Base-by-base conservation (phyloP, 2,797 vertebrate genomes). In the Rhynchonycteris naso region DNA sequence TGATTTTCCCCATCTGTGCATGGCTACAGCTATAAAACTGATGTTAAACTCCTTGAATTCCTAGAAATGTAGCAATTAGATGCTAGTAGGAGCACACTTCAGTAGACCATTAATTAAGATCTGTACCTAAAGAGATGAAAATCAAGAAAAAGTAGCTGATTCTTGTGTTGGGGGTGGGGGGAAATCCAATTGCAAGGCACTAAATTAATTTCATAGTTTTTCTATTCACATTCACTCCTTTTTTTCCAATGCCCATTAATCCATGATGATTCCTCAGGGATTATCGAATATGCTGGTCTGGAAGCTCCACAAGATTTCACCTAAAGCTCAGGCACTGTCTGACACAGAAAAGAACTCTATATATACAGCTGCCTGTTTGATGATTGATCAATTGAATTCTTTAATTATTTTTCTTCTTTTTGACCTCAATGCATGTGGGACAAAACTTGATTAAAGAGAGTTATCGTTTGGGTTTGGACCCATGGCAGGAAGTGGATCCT, bases 161-260 rank as follows among this genome's bases (percentile, higher is more conserved):
- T 50, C 28, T 24, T 74, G 4, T 50, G 47, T 1, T 35, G 14
- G 5, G 1, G 16, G 7, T 8, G 3, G 4, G 3, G 1, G 35
- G 13, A 35, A 35, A 24, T 50, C 38, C n/a, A 90, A 13, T 30
- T 61, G 16, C 7, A 35, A 95, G 88, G 68, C 5, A 78, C 22
- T 7, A 14, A 58, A 47, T 69, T 58, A 56, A 81, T 38, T 69
- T 69, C 58, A n/a, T 1, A 38, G 9, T 87, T n/a, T 54, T 26
- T 28, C 16, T 71, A 12, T 59, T 43, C n/a, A 66, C 5, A 43
- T 82, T 68, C 8, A 66, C n/a, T 43, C 65, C 6, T 28, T 22
- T 38, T 71, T 92, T 79, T 35, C n/a, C 13, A 79, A 72, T 30
- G 38, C 28, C 52, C 28, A 11, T 35, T 52, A 22, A 50, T 59